Percentiles rank a stretch among this genome's conserved stretches.
Conservation (phyloP, 2,797 vertebrate genomes). For the Eleutherodactylus coqui region DNA sequence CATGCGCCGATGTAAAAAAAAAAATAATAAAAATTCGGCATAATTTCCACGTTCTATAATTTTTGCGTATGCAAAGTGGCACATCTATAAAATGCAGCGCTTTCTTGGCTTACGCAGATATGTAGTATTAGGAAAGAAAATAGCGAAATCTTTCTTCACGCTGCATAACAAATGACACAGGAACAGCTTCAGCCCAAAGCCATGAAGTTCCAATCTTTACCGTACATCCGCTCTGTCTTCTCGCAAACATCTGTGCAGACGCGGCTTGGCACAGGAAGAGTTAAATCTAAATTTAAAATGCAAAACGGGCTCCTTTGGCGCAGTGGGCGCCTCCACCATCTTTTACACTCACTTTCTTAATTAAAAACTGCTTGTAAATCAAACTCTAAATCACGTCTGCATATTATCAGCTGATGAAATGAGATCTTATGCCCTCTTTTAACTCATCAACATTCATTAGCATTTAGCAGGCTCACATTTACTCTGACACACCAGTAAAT, state of each 20-base stretch:
- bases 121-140: background rate
- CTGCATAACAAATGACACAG: background rate
- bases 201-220: background rate
- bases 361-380: conserved; percentile 59
- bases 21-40: background rate
- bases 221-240: background rate
- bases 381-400: conserved; percentile 55
- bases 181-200: background rate
- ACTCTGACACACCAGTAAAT: conserved; percentile 55
- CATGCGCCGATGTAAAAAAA: background rate
- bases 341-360: conserved; percentile 46
- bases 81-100: background rate
- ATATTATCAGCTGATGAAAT: conserved; percentile 58
- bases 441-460: conserved; percentile 59
- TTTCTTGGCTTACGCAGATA: background rate
- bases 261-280: background rate
- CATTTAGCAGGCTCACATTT: conserved; percentile 47
- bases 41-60: background rate
- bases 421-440: conserved; percentile 53
- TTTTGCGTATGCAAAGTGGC: background rate
- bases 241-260: background rate
- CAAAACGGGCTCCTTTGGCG: conserved; percentile 14
- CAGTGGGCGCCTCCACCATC: conserved; percentile 18
- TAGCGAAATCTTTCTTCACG: background rate
- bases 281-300: conserved; percentile 39